These are phyloP conservation scores for Montipora cactus DNA, from an alignment of 64 coral and sea anemone genomes.

Conservation along the genomic window DNA sequence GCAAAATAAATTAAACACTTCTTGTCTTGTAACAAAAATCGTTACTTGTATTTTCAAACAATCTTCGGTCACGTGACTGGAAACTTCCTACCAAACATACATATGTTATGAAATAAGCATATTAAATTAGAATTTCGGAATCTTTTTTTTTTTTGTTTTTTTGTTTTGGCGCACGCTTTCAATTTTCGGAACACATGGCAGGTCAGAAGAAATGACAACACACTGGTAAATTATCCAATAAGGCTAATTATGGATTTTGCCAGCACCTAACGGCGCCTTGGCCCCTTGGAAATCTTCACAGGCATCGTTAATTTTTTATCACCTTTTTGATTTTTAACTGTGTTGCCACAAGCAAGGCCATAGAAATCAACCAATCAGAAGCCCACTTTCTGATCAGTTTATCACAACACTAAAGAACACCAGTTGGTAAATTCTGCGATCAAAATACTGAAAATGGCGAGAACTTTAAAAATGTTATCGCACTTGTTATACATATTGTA, in stretches of 20 bases:
- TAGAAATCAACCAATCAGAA: constrained; percentile 14
- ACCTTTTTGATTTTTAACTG: constrained; percentile 1
- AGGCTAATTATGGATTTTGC: not conserved
- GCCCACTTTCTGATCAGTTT: not conserved
- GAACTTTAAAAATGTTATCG: not conserved
- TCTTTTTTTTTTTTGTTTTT: not conserved
- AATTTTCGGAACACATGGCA: too few relatives aligned
- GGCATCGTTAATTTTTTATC: not conserved
- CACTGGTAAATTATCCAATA: not conserved
- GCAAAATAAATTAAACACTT: not conserved
- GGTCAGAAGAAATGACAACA: not conserved
- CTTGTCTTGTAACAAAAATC: not conserved
- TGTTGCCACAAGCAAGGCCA: constrained; percentile 34
- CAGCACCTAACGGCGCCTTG: not conserved
- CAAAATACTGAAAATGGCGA: constrained; percentile 1
- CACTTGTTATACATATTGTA: not conserved
- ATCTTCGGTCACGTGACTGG: not conserved
- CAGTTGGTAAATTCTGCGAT: constrained; percentile 1
- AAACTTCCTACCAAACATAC: not conserved
- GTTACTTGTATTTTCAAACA: not conserved
- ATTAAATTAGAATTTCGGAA: constrained; percentile 7
- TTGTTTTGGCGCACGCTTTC: not conserved
- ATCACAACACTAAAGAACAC: constrained; percentile 3
- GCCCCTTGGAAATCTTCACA: not conserved
- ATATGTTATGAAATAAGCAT: constrained; percentile 48